phyloP scores from a whole-genome alignment of 35 echinoderm and acorn worm genomes.

The Amphiura filiformis region DNA sequence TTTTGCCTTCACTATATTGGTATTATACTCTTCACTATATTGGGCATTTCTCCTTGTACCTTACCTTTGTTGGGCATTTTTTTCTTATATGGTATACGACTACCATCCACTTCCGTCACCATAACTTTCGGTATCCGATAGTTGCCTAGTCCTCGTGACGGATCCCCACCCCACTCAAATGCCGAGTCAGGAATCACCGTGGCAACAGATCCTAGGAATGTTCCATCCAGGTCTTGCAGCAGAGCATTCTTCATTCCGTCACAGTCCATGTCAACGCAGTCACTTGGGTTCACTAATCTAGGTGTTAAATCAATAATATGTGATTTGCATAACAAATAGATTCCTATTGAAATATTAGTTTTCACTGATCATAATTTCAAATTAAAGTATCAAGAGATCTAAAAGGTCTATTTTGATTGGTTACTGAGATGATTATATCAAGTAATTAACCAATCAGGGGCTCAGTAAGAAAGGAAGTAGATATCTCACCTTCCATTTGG shows the following conservation, averaged over 20 bases:
- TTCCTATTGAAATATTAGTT: too few relatives aligned
- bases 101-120: conserved; percentile 34
- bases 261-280: conserved; percentile 56
- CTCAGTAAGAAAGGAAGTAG: too few relatives aligned
- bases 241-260: conserved; percentile 30
- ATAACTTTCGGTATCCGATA: conserved; percentile 41
- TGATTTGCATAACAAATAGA: too few relatives aligned
- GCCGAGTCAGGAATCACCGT: conserved; percentile 34
- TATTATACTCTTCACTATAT: too few relatives aligned
- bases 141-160: conserved; percentile 23
- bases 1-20: too few relatives aligned
- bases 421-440: too few relatives aligned
- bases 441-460: too few relatives aligned
- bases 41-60: too few relatives aligned
- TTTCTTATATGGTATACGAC: conserved; percentile 24
- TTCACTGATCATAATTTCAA: neutral
- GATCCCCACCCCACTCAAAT: conserved; percentile 48
- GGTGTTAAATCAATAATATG: too few relatives aligned
- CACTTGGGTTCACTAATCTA: conserved; percentile 38
- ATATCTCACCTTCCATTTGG: conserved; percentile 62
- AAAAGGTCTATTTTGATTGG: too few relatives aligned
- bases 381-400: too few relatives aligned
- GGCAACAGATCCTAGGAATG: conserved; percentile 1
- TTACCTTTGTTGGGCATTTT: conserved; percentile 36
- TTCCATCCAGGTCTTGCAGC: conserved; percentile 25